A percentile compares a stretch with the other conserved stretches of the same genome.
phyloP scores from a whole-genome alignment of 2,797 vertebrate genomes.

The Holocentrus rufus region DNA sequence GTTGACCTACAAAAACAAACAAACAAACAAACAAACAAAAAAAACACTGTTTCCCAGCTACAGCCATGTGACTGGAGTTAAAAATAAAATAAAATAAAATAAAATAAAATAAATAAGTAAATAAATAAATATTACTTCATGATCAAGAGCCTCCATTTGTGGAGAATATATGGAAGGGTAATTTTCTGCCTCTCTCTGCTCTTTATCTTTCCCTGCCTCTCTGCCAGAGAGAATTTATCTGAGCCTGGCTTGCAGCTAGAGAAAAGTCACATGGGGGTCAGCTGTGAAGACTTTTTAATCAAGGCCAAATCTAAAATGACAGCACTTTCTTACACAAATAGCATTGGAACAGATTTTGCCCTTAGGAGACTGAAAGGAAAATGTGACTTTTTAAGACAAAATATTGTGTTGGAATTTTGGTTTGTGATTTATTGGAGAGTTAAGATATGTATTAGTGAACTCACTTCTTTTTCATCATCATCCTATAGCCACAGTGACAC shows the following conservation, averaged over 20 bases:
- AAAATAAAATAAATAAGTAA: background rate
- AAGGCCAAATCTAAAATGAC: slow-evolving; percentile 20
- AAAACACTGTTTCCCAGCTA: too few relatives aligned
- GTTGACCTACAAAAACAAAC: too few relatives aligned
- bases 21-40: too few relatives aligned
- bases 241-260: slow-evolving; percentile 9
- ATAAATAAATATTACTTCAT: background rate
- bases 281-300: slow-evolving; percentile 19
- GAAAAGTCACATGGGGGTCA: slow-evolving; percentile 23
- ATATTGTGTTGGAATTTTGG: too few relatives aligned
- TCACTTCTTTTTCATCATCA: too few relatives aligned
- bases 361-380: background rate
- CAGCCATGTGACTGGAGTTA: background rate
- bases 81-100: background rate
- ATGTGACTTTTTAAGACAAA: too few relatives aligned
- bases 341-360: slow-evolving; percentile 18
- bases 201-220: slow-evolving; percentile 3
- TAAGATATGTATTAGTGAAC: too few relatives aligned
- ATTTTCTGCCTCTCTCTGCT: background rate
- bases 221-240: slow-evolving; percentile 22
- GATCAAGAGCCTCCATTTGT: slow-evolving; percentile 14
- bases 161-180: slow-evolving; percentile 3
- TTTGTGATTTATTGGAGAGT: too few relatives aligned
- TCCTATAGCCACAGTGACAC: too few relatives aligned
- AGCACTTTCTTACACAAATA: slow-evolving; percentile 7